Percentiles rank a stretch among this genome's conserved stretches.
phyloP scores from a whole-genome alignment of 2,797 vertebrate species.

The Acipenser oxyrinchus region DNA sequence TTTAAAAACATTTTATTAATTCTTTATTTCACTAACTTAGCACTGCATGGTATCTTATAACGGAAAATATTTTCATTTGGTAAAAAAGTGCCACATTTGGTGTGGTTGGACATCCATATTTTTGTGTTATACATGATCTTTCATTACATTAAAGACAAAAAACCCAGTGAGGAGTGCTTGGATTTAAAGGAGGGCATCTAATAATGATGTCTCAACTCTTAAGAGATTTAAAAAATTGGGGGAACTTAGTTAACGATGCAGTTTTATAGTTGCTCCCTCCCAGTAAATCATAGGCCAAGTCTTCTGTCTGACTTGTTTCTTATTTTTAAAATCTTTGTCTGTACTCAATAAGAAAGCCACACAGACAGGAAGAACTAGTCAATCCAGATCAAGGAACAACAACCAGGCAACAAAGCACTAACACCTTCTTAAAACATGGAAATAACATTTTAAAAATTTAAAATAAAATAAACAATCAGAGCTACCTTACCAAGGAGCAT shows the following conservation, averaged over 20 bases:
- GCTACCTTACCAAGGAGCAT: slow-evolving; percentile 90
- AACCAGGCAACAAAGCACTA: slow-evolving; percentile 78
- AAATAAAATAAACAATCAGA: slow-evolving; percentile 73
- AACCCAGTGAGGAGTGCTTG: slow-evolving; percentile 30
- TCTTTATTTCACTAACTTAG: too few species aligned
- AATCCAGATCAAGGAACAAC: slow-evolving; percentile 75
- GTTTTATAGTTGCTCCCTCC: slow-evolving; percentile 80
- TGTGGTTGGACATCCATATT: too few species aligned
- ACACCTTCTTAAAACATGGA: slow-evolving; percentile 81
- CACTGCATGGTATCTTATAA: too few species aligned
- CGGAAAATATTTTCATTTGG: too few species aligned
- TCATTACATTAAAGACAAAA: slow-evolving; percentile 7
- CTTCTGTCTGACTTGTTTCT: slow-evolving; percentile 18
- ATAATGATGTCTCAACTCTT: slow-evolving; percentile 13
- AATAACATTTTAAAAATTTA: slow-evolving; percentile 51
- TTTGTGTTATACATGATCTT: slow-evolving; percentile 1
- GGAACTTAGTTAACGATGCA: slow-evolving; percentile 50
- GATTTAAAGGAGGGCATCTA: slow-evolving; percentile 18
- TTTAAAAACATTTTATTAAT: too few species aligned
- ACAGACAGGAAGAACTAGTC: slow-evolving; percentile 66
- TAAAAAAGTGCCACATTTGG: too few species aligned
- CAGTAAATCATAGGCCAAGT: slow-evolving; percentile 16
- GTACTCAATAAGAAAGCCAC: slow-evolving; percentile 77
- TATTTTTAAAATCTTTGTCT: slow-evolving; percentile 46
- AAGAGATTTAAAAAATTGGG: slow-evolving; percentile 24